A percentile compares a stretch with the other conserved stretches of the same genome.
Evolutionary conservation across 2,888 invertebrate species (phyloP).

Genomic region (Scelioninae gen. 2): DNA sequence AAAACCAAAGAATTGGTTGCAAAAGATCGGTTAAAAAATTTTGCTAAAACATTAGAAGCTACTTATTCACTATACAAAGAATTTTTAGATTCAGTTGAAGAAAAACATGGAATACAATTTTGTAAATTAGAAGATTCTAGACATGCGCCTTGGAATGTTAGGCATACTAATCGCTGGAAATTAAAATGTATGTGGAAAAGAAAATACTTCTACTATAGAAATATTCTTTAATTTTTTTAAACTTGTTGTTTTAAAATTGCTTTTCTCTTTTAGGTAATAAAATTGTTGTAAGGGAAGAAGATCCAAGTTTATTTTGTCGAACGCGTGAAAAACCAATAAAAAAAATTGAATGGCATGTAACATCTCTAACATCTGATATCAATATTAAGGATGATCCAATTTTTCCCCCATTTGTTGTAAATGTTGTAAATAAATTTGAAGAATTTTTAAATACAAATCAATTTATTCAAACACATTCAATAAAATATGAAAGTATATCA

Average conservation of each 20-base stretch:
- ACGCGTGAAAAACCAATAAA: conserved; percentile 33
- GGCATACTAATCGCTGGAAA: conserved; percentile 73
- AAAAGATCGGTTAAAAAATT: conserved; percentile 68
- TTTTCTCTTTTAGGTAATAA: conserved; percentile 40
- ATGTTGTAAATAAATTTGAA: conserved; percentile 66
- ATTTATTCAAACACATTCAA: conserved; percentile 59
- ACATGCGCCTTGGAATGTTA: conserved; percentile 68
- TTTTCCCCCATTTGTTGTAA: conserved; percentile 72
- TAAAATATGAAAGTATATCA: conserved; percentile 23
- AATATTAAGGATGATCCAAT: conserved; percentile 66
- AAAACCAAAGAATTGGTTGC: conserved; percentile 66
- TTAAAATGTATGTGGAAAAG: conserved; percentile 72
- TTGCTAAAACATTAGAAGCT: conserved; percentile 69
- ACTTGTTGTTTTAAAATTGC: no score
- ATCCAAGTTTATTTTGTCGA: conserved; percentile 4
- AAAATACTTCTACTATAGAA: no score
- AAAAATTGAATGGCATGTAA: conserved; percentile 29
- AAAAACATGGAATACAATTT: conserved; percentile 62
- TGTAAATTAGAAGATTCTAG: conserved; percentile 69
- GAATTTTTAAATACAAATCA: conserved; percentile 66
- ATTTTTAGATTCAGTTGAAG: conserved; percentile 69
- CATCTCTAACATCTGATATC: conserved; percentile 63
- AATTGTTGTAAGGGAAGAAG: conserved; percentile 23
- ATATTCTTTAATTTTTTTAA: no score
- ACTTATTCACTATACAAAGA: conserved; percentile 71